Percentiles rank a stretch among this genome's conserved stretches.
These are phyloP conservation scores for Notechis scutatus DNA, from an alignment of 2,113 vertebrate genomes.

Conservation along the genomic window DNA sequence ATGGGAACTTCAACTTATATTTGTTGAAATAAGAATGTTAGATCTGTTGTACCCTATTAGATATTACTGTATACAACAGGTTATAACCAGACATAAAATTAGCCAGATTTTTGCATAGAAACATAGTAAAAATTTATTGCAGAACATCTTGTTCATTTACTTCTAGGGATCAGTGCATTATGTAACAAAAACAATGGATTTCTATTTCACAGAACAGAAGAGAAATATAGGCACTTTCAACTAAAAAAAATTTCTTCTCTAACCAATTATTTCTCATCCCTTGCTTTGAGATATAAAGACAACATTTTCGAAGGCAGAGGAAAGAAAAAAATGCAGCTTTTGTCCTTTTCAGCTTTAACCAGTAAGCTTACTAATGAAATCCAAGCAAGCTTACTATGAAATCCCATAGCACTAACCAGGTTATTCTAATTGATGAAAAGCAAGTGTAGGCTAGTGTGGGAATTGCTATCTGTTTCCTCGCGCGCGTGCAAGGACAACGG, in stretches of 20 bases:
- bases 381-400: neutral
- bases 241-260: slow-evolving; percentile 6
- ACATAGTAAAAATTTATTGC: neutral
- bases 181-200: slow-evolving; percentile 26
- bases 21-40: neutral
- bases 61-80: neutral
- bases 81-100: neutral
- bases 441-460: too few relatives aligned
- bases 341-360: neutral
- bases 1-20: neutral
- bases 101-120: neutral
- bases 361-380: neutral
- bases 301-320: neutral
- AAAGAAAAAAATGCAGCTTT: neutral
- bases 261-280: neutral
- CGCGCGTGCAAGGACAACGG: too few relatives aligned
- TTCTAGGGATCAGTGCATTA: neutral
- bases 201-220: slow-evolving; percentile 8
- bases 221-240: neutral
- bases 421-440: neutral
- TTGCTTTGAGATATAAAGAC: neutral
- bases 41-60: neutral
- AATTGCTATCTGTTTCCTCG: too few relatives aligned
- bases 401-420: neutral
- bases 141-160: slow-evolving; percentile 10